Evolutionary conservation across 2,797 vertebrate genomes (phyloP).

Genomic region (Dermochelys coriacea): DNA sequence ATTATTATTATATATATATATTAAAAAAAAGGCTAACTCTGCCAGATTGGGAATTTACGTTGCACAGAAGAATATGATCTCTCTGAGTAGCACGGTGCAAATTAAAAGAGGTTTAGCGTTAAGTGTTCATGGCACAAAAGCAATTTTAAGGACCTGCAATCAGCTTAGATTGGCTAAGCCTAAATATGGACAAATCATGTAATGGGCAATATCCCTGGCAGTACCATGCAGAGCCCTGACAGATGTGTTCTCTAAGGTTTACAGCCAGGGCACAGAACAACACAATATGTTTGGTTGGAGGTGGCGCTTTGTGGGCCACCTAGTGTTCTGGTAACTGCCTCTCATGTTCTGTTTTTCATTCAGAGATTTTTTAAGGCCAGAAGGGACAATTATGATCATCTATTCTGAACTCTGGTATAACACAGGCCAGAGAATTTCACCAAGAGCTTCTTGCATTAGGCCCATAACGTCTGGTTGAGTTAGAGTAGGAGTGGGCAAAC

Average conservation of each 20-base stretch:
- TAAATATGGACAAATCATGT: constrained; percentile 90
- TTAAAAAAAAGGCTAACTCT: constrained; percentile 59
- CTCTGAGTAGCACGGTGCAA: constrained; percentile 87
- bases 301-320: constrained; percentile 56
- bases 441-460: accelerated
- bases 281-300: background rate
- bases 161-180: constrained; percentile 89
- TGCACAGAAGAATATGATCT: constrained; percentile 83
- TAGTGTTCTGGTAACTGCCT: constrained; percentile 40
- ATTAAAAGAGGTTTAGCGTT: constrained; percentile 90
- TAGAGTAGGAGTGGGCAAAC: background rate
- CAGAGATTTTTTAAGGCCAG: background rate
- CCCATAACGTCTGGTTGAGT: background rate
- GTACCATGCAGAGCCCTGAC: constrained; percentile 82
- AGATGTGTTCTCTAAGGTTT: constrained; percentile 9
- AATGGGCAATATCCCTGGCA: constrained; percentile 85
- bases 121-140: constrained; percentile 88
- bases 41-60: constrained; percentile 79
- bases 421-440: background rate
- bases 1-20: constrained; percentile 44
- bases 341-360: accelerated
- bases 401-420: accelerated
- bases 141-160: constrained; percentile 91
- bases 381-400: accelerated
- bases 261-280: background rate